A percentile compares a stretch with the other conserved stretches of the same genome.
These are phyloP conservation scores for Orycteropus afer DNA, from an alignment of 2,113 vertebrate species.

Conservation along the genomic window DNA sequence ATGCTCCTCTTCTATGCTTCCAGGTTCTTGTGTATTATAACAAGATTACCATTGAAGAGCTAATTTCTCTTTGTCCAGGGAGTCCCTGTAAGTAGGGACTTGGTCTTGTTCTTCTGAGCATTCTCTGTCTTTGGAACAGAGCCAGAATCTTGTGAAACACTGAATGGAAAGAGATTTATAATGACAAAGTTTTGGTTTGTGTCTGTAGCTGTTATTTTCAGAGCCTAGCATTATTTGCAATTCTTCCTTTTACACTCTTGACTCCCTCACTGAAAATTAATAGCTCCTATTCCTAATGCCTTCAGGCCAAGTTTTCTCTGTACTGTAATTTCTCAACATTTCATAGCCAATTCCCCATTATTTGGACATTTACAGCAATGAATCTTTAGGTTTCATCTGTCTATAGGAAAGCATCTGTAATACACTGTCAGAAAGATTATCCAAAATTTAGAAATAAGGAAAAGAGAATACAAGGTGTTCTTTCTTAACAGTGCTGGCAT, in stretches of 20 bases:
- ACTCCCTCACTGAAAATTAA: constrained; percentile 75
- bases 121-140: background rate
- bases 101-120: background rate
- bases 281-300: constrained; percentile 70
- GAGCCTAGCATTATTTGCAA: constrained; percentile 61
- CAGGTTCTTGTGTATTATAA: background rate
- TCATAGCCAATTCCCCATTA: constrained; percentile 66
- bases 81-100: background rate
- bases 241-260: constrained; percentile 68
- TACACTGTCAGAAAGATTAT: constrained; percentile 46
- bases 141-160: background rate
- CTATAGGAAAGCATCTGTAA: constrained; percentile 44
- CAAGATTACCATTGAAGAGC: background rate
- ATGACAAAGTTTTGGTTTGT: constrained; percentile 59
- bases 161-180: constrained; percentile 39
- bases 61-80: background rate
- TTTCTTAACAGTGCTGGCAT: background rate
- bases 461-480: background rate
- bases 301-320: constrained; percentile 62
- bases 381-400: constrained; percentile 67
- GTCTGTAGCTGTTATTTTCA: constrained; percentile 41
- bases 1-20: background rate
- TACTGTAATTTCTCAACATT: constrained; percentile 71
- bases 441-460: constrained; percentile 31
- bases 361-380: constrained; percentile 67